phyloP scores from a whole-genome alignment of 2,797 vertebrate genomes.

The Tapera naevia region DNA sequence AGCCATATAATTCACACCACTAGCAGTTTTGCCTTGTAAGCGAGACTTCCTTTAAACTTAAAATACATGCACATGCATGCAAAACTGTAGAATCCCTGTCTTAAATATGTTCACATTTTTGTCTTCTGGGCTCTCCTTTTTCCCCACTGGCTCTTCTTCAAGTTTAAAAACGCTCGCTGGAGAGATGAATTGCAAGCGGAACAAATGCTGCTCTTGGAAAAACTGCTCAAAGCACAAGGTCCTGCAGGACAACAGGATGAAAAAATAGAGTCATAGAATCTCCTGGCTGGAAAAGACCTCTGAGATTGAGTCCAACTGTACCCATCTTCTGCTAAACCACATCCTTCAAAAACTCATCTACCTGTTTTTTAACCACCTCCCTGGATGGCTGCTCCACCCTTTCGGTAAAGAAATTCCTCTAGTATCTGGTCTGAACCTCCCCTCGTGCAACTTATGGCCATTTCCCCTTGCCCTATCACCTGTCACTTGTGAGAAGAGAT shows the following conservation, averaged over 20 bases:
- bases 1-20: conserved; percentile 50
- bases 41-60: conserved; percentile 68
- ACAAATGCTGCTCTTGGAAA: conserved; percentile 50
- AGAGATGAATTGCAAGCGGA: conserved; percentile 26
- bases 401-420: too few species aligned
- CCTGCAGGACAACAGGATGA: conserved; percentile 21
- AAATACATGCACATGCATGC: background rate
- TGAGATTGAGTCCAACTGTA: too few species aligned
- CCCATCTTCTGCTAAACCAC: too few species aligned
- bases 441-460: too few species aligned
- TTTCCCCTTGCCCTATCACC: too few species aligned
- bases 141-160: background rate
- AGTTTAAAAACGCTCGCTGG: conserved; percentile 30
- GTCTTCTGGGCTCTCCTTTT: background rate
- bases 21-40: conserved; percentile 74
- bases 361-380: too few species aligned
- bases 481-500: too few species aligned
- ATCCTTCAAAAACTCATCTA: too few species aligned
- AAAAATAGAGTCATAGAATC: too few species aligned
- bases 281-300: too few species aligned
- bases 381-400: too few species aligned
- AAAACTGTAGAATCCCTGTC: background rate
- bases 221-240: background rate
- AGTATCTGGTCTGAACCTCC: too few species aligned
- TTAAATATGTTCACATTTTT: background rate